Percentiles rank a stretch among this genome's conserved stretches.
Conservation (phyloP, 2,797 vertebrate genomes). For the Phalanger gymnotis region DNA sequence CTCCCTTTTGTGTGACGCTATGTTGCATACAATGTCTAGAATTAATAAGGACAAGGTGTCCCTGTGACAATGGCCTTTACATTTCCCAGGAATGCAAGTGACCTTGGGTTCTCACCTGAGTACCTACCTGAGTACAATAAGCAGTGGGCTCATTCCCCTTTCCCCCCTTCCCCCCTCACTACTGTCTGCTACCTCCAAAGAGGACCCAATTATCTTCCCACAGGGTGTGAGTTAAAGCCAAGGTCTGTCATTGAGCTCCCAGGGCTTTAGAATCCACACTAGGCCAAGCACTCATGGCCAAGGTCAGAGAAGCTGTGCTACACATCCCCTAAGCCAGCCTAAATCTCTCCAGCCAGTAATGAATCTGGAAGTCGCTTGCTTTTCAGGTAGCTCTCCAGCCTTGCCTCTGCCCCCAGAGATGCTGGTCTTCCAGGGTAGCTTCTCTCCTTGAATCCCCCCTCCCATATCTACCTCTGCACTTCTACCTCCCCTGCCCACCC, state of each 20-base stretch:
- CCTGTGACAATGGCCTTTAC: rapidly evolving
- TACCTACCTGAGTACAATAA: rapidly evolving
- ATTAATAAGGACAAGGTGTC: not conserved
- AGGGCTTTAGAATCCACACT: not conserved
- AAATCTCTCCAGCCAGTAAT: conserved; percentile 35
- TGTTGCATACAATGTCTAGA: not conserved
- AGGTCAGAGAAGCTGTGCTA: not conserved
- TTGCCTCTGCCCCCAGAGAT: not conserved
- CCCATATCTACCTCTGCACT: not conserved
- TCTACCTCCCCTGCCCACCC: too few species aligned
- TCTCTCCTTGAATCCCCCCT: conserved; percentile 65
- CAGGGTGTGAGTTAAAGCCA: not conserved
- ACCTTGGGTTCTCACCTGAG: not conserved
- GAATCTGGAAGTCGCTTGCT: conserved; percentile 52
- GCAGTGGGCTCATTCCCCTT: not conserved
- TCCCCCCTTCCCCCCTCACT: rapidly evolving
- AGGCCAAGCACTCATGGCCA: not conserved
- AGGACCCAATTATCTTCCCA: not conserved
- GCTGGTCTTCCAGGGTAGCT: not conserved
- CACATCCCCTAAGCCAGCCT: not conserved
- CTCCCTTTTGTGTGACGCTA: too few species aligned
- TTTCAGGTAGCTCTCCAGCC: conserved; percentile 43
- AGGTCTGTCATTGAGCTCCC: not conserved
- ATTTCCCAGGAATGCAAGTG: not conserved
- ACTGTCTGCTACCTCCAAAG: not conserved